Percentiles rank a stretch among this genome's conserved stretches.
Evolutionary conservation across 1,140 invertebrate genomes (phyloP).

Genomic region (Globodera rostochiensis): DNA sequence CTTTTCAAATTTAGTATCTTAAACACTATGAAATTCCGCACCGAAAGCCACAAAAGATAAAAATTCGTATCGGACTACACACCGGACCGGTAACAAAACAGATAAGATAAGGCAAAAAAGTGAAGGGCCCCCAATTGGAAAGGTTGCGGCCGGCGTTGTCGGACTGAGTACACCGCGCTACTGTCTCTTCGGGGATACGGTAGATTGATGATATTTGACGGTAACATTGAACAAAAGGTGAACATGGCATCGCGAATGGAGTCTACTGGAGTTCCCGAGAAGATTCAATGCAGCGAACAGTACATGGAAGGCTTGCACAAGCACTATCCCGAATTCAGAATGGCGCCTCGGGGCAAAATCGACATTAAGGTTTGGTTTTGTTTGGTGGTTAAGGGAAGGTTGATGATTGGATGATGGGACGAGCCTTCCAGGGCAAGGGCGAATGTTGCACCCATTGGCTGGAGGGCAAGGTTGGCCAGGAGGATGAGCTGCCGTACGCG

Average conservation of each 20-base stretch:
- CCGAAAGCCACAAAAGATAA: constrained; percentile 65
- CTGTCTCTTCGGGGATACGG: constrained; percentile 81
- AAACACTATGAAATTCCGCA: constrained; percentile 58
- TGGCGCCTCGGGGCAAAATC: constrained; percentile 42
- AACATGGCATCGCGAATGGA: constrained; percentile 76
- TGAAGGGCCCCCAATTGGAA: neutral
- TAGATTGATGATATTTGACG: constrained; percentile 68
- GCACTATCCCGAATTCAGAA: constrained; percentile 53
- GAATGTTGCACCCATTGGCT: constrained; percentile 53
- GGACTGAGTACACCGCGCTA: constrained; percentile 65
- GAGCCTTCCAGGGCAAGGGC: constrained; percentile 47
- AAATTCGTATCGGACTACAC: constrained; percentile 75
- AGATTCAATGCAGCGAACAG: constrained; percentile 55
- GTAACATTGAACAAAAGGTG: constrained; percentile 8
- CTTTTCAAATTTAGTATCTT: constrained; percentile 50
- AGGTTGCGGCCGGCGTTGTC: constrained; percentile 66
- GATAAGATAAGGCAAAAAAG: neutral
- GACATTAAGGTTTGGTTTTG: constrained; percentile 50
- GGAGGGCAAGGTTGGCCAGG: constrained; percentile 35
- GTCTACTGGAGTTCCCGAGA: constrained; percentile 76
- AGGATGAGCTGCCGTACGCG: constrained; percentile 26
- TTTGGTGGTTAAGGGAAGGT: no score
- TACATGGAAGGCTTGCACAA: constrained; percentile 45
- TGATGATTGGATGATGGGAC: neutral
- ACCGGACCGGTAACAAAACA: constrained; percentile 51